Evolutionary conservation across 2,113 vertebrate genomes (phyloP).

Genomic region (Stigmatopora nigra): DNA sequence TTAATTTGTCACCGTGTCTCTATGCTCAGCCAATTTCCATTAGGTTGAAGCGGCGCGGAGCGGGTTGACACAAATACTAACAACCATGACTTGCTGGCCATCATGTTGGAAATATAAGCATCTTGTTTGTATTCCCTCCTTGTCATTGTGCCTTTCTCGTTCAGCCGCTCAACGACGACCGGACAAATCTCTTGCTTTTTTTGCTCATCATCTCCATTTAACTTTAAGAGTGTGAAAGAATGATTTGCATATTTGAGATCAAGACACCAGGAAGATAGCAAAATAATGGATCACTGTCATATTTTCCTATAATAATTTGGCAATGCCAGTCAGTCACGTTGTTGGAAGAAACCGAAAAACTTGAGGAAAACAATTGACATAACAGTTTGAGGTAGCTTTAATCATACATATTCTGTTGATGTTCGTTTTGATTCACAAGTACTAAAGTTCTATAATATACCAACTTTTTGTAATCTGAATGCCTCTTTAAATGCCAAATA

Average conservation of each 20-base stretch:
- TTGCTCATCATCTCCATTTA: constrained; percentile 45
- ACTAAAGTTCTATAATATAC: background rate
- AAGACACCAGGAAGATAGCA: constrained; percentile 26
- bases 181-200: constrained; percentile 30
- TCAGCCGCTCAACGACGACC: constrained; percentile 39
- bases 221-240: constrained; percentile 47
- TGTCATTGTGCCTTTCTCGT: constrained; percentile 21
- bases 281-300: constrained; percentile 25
- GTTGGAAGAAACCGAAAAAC: background rate
- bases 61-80: constrained; percentile 36
- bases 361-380: background rate
- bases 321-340: constrained; percentile 9
- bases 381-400: background rate
- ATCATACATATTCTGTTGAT: background rate
- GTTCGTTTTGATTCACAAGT: background rate
- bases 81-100: constrained; percentile 47
- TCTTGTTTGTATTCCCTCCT: constrained; percentile 48
- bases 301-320: constrained; percentile 11
- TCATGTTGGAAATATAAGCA: constrained; percentile 47
- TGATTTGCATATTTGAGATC: constrained; percentile 55
- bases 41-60: constrained; percentile 35
- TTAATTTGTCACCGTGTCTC: constrained; percentile 58
- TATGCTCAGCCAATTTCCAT: constrained; percentile 54
- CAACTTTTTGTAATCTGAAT: background rate
- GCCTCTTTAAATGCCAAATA: too few species aligned